Evolutionary conservation across 2,113 vertebrate species (phyloP).

Genomic region (Jacana jacana): DNA sequence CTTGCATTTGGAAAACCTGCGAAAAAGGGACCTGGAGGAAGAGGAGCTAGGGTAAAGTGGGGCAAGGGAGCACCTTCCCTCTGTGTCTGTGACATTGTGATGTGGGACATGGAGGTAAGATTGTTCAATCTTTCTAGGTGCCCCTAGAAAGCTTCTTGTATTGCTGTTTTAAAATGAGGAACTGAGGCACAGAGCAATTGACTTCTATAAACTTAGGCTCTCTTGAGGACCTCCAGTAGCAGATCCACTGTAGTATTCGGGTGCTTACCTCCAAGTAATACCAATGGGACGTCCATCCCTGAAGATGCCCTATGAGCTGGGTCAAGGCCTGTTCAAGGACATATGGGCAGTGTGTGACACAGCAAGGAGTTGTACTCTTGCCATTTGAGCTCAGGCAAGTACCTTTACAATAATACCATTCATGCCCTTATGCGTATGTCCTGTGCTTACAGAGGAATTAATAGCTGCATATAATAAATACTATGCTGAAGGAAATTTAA

Average conservation of each 20-base stretch:
- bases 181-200: background rate
- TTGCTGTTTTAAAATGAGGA: background rate
- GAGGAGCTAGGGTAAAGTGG: background rate
- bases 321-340: background rate
- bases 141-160: background rate
- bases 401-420: background rate
- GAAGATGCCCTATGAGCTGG: background rate
- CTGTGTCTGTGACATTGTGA: background rate
- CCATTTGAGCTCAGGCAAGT: background rate
- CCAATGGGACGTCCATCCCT: background rate
- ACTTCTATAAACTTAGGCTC: background rate
- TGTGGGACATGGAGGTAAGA: background rate
- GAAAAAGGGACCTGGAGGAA: background rate
- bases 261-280: background rate
- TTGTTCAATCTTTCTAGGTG: background rate
- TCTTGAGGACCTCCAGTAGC: background rate
- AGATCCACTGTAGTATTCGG: background rate
- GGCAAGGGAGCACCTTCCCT: background rate
- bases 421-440: background rate
- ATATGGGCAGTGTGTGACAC: background rate
- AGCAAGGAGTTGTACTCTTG: background rate
- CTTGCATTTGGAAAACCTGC: background rate
- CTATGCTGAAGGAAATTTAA: background rate
- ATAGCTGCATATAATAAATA: background rate
- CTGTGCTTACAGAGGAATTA: background rate